phyloP scores from a whole-genome alignment of 2,888 invertebrate species.

The Chloromyia formosa region DNA sequence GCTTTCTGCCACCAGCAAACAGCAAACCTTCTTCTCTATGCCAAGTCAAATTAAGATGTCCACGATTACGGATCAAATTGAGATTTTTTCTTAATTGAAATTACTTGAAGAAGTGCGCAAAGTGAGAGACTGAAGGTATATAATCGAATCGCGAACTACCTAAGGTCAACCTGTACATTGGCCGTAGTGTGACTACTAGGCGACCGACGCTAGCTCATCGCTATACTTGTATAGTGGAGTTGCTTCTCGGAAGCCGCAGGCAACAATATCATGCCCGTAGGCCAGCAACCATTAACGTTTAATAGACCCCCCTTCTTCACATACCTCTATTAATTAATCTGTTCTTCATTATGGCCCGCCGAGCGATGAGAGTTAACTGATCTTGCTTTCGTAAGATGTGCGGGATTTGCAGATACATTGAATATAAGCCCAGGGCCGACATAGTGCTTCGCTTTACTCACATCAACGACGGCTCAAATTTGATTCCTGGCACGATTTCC shows the following conservation, averaged over 20 bases:
- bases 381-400: conserved; percentile 36
- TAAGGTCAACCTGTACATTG: conserved; percentile 5
- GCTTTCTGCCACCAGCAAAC: background rate
- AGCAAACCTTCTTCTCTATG: conserved; percentile 19
- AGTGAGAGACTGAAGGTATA: conserved; percentile 15
- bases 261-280: background rate
- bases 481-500: conserved; percentile 47
- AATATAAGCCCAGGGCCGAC: conserved; percentile 8
- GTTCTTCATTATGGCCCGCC: conserved; percentile 38
- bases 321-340: conserved; percentile 48
- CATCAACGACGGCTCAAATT: conserved; percentile 39
- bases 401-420: conserved; percentile 11
- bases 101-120: conserved; percentile 32
- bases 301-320: conserved; percentile 41
- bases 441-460: conserved; percentile 15
- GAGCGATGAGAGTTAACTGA: conserved; percentile 7
- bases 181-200: background rate
- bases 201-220: background rate
- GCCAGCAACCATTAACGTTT: conserved; percentile 38
- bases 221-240: background rate
- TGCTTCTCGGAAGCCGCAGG: background rate
- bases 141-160: conserved; percentile 11
- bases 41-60: conserved; percentile 49
- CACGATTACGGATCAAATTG: conserved; percentile 49
- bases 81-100: conserved; percentile 49